These are phyloP conservation scores for Bibio marci DNA, from an alignment of 2,888 invertebrate species.

Conservation along the genomic window DNA sequence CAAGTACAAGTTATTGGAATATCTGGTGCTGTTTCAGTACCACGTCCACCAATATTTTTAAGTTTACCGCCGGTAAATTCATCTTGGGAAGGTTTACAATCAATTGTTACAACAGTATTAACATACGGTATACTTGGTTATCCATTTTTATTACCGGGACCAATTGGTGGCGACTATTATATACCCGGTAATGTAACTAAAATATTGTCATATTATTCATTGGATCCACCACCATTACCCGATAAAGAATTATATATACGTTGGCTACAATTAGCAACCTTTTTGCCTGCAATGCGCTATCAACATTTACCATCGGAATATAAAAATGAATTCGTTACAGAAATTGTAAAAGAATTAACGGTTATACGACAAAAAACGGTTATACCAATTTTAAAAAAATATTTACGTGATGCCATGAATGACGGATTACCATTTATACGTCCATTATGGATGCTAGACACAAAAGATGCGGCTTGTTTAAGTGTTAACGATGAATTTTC, in stretches of 20 bases:
- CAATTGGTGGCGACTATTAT: conserved; percentile 79
- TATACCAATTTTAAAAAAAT: conserved; percentile 57
- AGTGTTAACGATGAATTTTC: conserved; percentile 72
- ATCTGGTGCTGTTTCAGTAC: conserved; percentile 64
- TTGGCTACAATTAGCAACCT: conserved; percentile 82
- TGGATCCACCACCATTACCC: conserved; percentile 41
- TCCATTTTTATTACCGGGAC: conserved; percentile 84
- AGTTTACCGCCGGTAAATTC: conserved; percentile 73
- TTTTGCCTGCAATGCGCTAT: conserved; percentile 82
- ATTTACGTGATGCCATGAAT: conserved; percentile 60
- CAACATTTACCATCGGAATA: conserved; percentile 81
- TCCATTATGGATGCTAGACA: conserved; percentile 80
- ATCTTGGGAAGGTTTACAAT: conserved; percentile 68
- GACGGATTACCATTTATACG: conserved; percentile 70
- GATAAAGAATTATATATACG: conserved; percentile 72
- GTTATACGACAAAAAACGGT: conserved; percentile 57
- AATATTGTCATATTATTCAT: conserved; percentile 33
- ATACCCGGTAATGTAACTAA: conserved; percentile 34
- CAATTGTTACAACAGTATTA: conserved; percentile 72
- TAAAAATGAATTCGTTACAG: conserved; percentile 57
- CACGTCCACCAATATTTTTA: conserved; percentile 71
- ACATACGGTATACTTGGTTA: conserved; percentile 83
- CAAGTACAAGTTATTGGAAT: conserved; percentile 58
- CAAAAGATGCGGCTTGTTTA: conserved; percentile 59
- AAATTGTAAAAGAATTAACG: conserved; percentile 59